Conservation (phyloP, 2,113 vertebrate genomes). For the Proteles cristata region DNA sequence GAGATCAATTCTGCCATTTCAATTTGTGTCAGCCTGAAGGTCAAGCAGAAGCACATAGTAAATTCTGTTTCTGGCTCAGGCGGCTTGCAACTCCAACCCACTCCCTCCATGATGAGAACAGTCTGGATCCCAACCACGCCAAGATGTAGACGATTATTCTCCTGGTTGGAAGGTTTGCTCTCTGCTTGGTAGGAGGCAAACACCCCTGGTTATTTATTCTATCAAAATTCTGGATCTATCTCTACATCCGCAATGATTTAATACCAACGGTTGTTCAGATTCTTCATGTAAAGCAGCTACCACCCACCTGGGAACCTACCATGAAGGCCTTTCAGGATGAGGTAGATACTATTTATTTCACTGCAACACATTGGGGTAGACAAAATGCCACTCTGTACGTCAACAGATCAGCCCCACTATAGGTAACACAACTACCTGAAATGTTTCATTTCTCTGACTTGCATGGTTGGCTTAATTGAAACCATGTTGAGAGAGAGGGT, state of each 20-base stretch:
- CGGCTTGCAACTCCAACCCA: neutral
- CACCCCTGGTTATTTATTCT: neutral
- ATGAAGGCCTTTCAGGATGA: neutral
- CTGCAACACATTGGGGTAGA: neutral
- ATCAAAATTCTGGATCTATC: conserved; percentile 6
- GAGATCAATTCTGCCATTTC: conserved; percentile 37
- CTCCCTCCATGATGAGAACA: neutral
- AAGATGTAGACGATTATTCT: neutral
- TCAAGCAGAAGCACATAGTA: neutral
- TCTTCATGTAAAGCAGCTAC: neutral
- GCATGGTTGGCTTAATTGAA: neutral
- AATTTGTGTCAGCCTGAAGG: neutral
- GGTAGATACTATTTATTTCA: conserved; percentile 16
- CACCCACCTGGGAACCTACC: neutral
- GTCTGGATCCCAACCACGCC: neutral
- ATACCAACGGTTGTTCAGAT: neutral
- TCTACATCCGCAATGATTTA: neutral
- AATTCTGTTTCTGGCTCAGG: neutral
- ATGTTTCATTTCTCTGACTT: neutral
- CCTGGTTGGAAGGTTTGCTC: neutral
- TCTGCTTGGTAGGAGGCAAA: neutral
- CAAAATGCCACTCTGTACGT: neutral
- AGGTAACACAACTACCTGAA: neutral
- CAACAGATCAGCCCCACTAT: neutral
- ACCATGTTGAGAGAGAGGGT: neutral